Conservation (phyloP, 2,113 vertebrate species). For the Vimba vimba region DNA sequence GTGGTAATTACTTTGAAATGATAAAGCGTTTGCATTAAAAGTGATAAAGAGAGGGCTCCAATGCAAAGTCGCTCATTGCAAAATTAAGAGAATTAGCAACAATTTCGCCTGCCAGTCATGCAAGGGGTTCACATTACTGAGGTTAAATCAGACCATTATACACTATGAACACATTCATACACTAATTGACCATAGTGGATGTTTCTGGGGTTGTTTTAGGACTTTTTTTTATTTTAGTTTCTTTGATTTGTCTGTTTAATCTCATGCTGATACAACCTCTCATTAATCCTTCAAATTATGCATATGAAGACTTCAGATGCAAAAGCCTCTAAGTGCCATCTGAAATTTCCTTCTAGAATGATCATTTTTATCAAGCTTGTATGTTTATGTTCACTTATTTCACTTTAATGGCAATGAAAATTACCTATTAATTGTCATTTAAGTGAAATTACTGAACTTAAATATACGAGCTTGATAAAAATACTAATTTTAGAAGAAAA, state of each 20-base stretch:
- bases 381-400: too few species aligned
- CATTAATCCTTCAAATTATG: conserved; percentile 26
- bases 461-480: too few species aligned
- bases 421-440: too few species aligned
- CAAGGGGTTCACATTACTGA: conserved; percentile 39
- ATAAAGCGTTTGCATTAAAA: conserved; percentile 80
- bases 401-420: too few species aligned
- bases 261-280: conserved; percentile 2
- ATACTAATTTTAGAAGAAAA: too few species aligned
- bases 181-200: conserved; percentile 19
- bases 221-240: background rate
- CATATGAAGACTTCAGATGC: too few species aligned
- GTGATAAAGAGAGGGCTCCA: conserved; percentile 75
- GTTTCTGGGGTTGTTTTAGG: background rate
- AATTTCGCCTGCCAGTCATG: conserved; percentile 52
- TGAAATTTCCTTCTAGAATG: too few species aligned
- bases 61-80: conserved; percentile 75
- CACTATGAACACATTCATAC: conserved; percentile 25
- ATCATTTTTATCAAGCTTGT: too few species aligned
- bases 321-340: too few species aligned
- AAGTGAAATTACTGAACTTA: too few species aligned
- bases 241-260: conserved; percentile 19
- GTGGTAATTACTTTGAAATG: conserved; percentile 93
- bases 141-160: conserved; percentile 18
- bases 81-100: conserved; percentile 74